phyloP scores from a whole-genome alignment of 1,140 invertebrate genomes.

The Zaprionus gabonicus region DNA sequence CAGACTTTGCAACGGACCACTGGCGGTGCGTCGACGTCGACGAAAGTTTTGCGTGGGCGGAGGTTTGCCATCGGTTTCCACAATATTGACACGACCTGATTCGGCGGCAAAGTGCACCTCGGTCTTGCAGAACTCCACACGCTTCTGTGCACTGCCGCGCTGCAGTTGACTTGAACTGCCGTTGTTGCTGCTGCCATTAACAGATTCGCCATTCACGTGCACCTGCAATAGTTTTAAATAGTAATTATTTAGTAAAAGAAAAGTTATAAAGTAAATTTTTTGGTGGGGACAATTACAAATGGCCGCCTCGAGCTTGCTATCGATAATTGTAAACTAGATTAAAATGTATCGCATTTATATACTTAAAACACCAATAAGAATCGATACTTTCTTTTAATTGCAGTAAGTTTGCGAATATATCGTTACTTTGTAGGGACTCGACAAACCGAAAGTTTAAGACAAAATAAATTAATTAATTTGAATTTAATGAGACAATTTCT shows the following conservation, averaged over 20 bases:
- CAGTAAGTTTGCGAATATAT: neutral
- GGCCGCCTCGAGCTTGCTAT: neutral
- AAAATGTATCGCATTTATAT: neutral
- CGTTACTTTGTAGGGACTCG: no score
- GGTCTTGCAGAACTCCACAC: constrained; percentile 93
- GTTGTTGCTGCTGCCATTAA: constrained; percentile 65
- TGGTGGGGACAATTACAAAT: neutral
- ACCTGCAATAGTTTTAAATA: constrained; percentile 39
- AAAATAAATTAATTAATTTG: no score
- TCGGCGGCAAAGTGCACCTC: constrained; percentile 94
- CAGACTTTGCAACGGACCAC: constrained; percentile 72
- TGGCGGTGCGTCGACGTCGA: constrained; percentile 86
- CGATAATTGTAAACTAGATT: neutral
- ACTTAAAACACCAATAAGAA: neutral
- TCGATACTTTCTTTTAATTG: neutral
- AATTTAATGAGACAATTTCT: no score
- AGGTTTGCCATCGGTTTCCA: constrained; percentile 93
- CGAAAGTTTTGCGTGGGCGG: constrained; percentile 92
- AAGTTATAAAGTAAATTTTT: neutral
- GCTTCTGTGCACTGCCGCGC: constrained; percentile 85
- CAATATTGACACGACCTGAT: constrained; percentile 92
- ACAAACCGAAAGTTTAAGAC: no score
- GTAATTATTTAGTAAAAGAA: neutral
- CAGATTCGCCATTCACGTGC: constrained; percentile 65
- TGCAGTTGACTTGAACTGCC: constrained; percentile 74